phyloP scores from a whole-genome alignment of 2,888 invertebrate species.

The Notodonta ziczac region DNA sequence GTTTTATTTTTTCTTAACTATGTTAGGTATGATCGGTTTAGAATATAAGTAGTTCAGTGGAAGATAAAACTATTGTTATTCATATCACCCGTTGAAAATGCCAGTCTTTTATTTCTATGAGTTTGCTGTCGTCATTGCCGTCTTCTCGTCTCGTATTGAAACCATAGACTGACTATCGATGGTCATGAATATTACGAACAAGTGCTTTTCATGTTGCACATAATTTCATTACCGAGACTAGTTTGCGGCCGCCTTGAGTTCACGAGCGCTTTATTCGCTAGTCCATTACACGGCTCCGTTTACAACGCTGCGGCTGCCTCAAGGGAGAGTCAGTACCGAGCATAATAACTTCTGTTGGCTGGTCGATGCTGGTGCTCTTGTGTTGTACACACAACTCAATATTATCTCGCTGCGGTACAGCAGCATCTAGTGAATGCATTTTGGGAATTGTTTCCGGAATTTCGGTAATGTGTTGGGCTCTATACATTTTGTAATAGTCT shows the following conservation, averaged over 20 bases:
- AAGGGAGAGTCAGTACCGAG: slow-evolving; percentile 49
- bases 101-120: too few relatives aligned
- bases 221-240: slow-evolving; percentile 49
- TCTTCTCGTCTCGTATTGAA: too few relatives aligned
- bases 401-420: slow-evolving; percentile 26
- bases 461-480: background rate
- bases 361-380: slow-evolving; percentile 36
- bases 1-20: too few relatives aligned
- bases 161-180: background rate
- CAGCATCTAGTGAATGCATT: slow-evolving; percentile 15
- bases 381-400: slow-evolving; percentile 38
- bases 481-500: background rate
- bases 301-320: slow-evolving; percentile 46
- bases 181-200: slow-evolving; percentile 19
- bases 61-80: too few relatives aligned
- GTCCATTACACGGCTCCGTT: slow-evolving; percentile 52
- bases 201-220: slow-evolving; percentile 35
- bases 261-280: slow-evolving; percentile 38
- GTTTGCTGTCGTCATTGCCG: too few relatives aligned
- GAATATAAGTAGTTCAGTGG: too few relatives aligned
- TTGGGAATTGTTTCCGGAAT: background rate
- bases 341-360: slow-evolving; percentile 56
- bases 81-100: too few relatives aligned
- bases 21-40: too few relatives aligned
- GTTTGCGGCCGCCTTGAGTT: slow-evolving; percentile 33